Percentiles rank a stretch among this genome's conserved stretches.
phyloP scores from a whole-genome alignment of 2,113 vertebrate species.

The Hypocryptadius cinnamomeus region DNA sequence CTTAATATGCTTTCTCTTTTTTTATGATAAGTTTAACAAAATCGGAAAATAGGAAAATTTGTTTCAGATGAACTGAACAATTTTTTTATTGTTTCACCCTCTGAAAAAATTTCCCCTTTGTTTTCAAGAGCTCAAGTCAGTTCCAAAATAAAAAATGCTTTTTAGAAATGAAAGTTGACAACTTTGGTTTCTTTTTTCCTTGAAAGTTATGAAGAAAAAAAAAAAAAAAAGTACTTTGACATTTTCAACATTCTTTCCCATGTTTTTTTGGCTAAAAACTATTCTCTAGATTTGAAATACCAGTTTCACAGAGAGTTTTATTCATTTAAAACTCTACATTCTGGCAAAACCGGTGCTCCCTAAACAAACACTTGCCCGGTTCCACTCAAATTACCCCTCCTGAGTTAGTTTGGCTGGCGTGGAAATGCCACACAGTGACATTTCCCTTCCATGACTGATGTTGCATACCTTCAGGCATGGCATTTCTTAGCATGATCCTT shows the following conservation, averaged over 20 bases:
- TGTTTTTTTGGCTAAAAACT: background rate
- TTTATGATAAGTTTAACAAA: background rate
- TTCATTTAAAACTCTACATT: background rate
- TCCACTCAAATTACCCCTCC: slow-evolving; percentile 32
- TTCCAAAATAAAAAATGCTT: slow-evolving; percentile 9
- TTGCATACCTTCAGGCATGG: slow-evolving; percentile 29
- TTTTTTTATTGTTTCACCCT: background rate
- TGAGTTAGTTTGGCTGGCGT: slow-evolving; percentile 23
- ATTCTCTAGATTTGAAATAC: slow-evolving; percentile 1
- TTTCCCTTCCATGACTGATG: slow-evolving; percentile 50
- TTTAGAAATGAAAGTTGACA: background rate
- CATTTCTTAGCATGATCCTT: slow-evolving; percentile 47
- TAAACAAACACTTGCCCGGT: background rate
- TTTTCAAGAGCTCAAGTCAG: background rate
- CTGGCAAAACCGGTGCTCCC: background rate
- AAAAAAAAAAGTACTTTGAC: background rate
- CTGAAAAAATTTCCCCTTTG: background rate
- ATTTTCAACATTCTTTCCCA: slow-evolving; percentile 24
- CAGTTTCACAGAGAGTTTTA: background rate
- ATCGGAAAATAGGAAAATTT: background rate
- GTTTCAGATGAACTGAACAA: background rate
- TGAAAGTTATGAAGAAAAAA: background rate
- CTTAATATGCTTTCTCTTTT: background rate
- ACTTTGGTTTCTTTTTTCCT: background rate
- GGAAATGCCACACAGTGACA: slow-evolving; percentile 53